Base-by-base conservation (phyloP, 2,888 invertebrate species). In the Andrena bicolor region DNA sequence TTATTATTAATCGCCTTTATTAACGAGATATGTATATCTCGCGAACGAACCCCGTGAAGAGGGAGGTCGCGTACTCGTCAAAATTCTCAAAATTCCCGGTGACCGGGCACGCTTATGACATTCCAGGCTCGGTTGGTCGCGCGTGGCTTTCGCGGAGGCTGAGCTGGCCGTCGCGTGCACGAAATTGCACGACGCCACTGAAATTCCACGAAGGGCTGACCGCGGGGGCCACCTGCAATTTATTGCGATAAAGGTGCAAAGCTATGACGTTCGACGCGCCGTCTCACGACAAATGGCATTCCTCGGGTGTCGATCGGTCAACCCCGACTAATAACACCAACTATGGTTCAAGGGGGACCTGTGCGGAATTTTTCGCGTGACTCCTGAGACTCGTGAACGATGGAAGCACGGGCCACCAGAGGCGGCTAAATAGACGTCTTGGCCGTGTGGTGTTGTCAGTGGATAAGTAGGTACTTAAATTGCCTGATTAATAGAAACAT, bases 91-190 rank as follows among this genome's bases (percentile, higher is more conserved):
- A 89, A 89, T 89, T 88, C 89, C 83, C 81, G 56, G 16, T 77
- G 81, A 75, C 69, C 65, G 58, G 83, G 56, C 56, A 84, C 89
- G 87, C 82, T 91, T 90, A 89, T 88, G 88, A 89, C 88, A 89
- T 91, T 90, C 90, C 90, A 76, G 51, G 76, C 74, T 80, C 56
- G 86, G 65, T 48, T 86, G 87, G 85, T 87, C 85, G 73, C 82
- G 73, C 32, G 56, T 56, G 53, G 30, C 49, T 53, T 76, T 32
- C 63, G 69, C 56, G 70, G 65, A 65, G 58, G 77, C 61, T 68
- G 66, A 26, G 26, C 77, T 83, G 88, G 87, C 88, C 85, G 90
- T 92, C 90, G 91, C 92, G 92, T 91, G 91, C 89, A 83, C 88
- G 84, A 91, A 91, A 92, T 92, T 91, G 88, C 86, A 76, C 86